These are phyloP conservation scores for Linurgus olivaceus DNA, from an alignment of 2,797 vertebrate genomes.

Conservation along the genomic window DNA sequence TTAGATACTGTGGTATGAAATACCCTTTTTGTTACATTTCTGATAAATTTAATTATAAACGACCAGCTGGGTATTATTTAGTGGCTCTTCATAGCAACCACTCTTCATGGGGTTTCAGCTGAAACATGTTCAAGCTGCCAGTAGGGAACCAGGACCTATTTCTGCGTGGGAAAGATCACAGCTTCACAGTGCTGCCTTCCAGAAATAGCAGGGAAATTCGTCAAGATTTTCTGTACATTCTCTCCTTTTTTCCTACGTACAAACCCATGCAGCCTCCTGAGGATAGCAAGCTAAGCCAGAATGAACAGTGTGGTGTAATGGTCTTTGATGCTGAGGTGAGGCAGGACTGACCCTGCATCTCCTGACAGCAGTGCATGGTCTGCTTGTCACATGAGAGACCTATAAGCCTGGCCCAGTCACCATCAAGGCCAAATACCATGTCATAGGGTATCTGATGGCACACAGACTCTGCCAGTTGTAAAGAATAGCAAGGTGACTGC, in stretches of 20 bases:
- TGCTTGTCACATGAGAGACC: background rate
- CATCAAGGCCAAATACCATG: background rate
- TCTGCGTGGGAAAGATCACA: constrained; percentile 35
- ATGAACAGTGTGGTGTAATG: background rate
- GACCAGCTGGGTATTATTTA: constrained; percentile 1
- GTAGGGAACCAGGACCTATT: constrained; percentile 7
- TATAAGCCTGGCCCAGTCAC: background rate
- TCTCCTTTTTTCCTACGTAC: constrained; percentile 21
- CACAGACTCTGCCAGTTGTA: background rate
- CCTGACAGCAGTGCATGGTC: accelerated
- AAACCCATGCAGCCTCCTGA: constrained; percentile 4
- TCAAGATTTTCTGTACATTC: constrained; percentile 41
- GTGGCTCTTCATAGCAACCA: constrained; percentile 5
- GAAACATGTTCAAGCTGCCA: constrained; percentile 3
- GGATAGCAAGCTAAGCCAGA: background rate
- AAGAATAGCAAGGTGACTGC: background rate
- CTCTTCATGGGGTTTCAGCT: constrained; percentile 22
- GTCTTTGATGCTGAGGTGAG: background rate
- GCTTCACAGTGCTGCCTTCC: constrained; percentile 42
- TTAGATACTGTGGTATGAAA: background rate
- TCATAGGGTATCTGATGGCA: background rate
- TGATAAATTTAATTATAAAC: constrained; percentile 10
- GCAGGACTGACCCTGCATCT: background rate
- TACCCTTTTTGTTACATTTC: background rate
- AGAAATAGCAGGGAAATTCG: constrained; percentile 61